phyloP scores from a whole-genome alignment of 2,113 vertebrate species.

The Piliocolobus tephrosceles region DNA sequence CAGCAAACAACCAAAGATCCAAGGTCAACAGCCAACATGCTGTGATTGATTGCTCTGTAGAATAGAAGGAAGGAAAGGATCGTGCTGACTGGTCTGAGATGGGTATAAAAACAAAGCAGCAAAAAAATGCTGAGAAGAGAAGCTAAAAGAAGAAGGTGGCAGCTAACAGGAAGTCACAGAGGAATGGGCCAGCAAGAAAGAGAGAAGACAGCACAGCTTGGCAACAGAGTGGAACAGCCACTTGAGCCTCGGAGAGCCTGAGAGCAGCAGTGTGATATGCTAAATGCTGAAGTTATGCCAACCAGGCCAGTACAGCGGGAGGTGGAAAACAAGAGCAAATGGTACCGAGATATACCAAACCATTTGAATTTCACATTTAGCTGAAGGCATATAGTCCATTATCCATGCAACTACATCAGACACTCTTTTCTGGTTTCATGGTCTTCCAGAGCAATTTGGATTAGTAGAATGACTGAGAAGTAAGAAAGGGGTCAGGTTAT shows the following conservation, averaged over 20 bases:
- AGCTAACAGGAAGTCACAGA: not conserved
- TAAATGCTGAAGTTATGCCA: conserved; percentile 11
- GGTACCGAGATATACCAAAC: not conserved
- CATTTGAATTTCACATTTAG: not conserved
- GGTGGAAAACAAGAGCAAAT: not conserved
- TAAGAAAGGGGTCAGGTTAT: not conserved
- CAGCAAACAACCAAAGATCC: conserved; percentile 6
- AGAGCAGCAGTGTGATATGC: not conserved
- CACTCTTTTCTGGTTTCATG: not conserved
- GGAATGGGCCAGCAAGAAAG: not conserved
- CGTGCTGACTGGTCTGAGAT: not conserved
- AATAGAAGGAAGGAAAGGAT: not conserved
- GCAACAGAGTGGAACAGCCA: not conserved
- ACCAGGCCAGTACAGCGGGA: not conserved
- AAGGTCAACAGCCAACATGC: conserved; percentile 37
- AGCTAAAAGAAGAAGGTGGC: not conserved
- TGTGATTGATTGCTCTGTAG: not conserved
- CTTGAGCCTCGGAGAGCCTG: not conserved
- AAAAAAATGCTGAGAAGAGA: conserved; percentile 23
- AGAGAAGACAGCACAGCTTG: not conserved
- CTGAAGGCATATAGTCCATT: not conserved
- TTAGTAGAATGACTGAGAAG: not conserved
- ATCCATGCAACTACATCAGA: not conserved
- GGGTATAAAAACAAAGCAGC: conserved; percentile 27
- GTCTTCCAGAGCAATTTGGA: not conserved